phyloP scores from a whole-genome alignment of 2,113 vertebrate species.

The Misgurnus anguillicaudatus region DNA sequence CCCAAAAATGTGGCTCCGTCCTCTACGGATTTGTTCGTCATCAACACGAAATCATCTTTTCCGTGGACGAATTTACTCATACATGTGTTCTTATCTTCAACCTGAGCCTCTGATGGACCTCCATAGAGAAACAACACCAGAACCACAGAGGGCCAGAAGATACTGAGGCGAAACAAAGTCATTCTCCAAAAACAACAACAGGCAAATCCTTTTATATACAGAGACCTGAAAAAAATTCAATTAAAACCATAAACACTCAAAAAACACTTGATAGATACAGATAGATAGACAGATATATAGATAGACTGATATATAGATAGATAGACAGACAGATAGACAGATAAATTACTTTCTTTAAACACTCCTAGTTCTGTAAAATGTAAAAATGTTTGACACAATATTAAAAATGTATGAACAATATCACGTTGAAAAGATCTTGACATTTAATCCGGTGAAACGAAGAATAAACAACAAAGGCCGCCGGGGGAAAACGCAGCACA shows the following conservation, averaged over 20 bases:
- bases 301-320: background rate
- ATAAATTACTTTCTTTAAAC: background rate
- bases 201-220: background rate
- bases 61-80: conserved; percentile 73
- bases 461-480: conserved; percentile 13
- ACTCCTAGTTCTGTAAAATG: too few relatives aligned
- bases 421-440: background rate
- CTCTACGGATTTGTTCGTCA: conserved; percentile 83
- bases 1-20: conserved; percentile 85
- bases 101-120: conserved; percentile 42
- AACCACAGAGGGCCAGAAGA: background rate
- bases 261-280: background rate
- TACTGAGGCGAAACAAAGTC: background rate
- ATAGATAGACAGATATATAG: background rate
- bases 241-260: background rate
- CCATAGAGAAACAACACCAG: background rate
- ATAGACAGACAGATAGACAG: background rate
- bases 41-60: conserved; percentile 81
- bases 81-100: conserved; percentile 65
- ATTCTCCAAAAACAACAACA: background rate
- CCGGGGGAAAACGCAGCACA: background rate
- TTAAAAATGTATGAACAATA: too few relatives aligned
- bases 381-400: too few relatives aligned
- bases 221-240: background rate
- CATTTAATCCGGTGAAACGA: background rate